Conservation (phyloP, 2,888 invertebrate species). For the Papilio elwesi region DNA sequence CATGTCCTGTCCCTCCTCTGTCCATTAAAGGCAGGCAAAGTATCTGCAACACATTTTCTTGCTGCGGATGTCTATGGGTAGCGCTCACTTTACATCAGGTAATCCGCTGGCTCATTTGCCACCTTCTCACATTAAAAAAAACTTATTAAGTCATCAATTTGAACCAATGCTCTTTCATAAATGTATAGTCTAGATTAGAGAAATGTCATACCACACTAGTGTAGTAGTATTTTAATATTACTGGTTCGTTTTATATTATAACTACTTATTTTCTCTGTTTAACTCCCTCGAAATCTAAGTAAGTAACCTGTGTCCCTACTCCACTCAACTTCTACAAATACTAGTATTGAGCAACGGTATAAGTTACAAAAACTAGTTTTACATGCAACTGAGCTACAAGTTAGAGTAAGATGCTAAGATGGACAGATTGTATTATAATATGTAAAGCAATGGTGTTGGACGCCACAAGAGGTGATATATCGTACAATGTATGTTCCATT, state of each 20-base stretch:
- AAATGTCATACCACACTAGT: background rate
- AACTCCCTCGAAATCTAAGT: background rate
- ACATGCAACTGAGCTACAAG: background rate
- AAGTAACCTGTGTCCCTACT: slow-evolving; percentile 4
- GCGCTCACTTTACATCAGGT: too few relatives aligned
- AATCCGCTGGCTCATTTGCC: too few relatives aligned
- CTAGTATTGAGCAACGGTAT: background rate
- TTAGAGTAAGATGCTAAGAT: slow-evolving; percentile 15
- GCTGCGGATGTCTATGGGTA: too few relatives aligned
- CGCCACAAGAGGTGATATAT: slow-evolving; percentile 63
- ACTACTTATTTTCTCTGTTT: too few relatives aligned
- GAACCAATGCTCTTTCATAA: background rate
- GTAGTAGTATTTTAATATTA: too few relatives aligned
- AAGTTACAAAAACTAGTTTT: slow-evolving; percentile 17
- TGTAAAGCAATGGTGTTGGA: slow-evolving; percentile 46
- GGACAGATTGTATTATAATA: slow-evolving; percentile 27
- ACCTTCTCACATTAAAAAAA: too few relatives aligned
- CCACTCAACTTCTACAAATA: background rate
- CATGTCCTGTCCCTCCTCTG: too few relatives aligned
- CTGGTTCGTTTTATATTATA: too few relatives aligned
- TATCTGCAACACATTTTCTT: too few relatives aligned
- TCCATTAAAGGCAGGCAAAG: too few relatives aligned
- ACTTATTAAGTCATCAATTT: too few relatives aligned
- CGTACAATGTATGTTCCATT: slow-evolving; percentile 66
- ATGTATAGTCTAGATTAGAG: background rate